A percentile compares a stretch with the other conserved stretches of the same genome.
Conservation (phyloP, 2,797 vertebrate genomes). For the Paguma larvata region DNA sequence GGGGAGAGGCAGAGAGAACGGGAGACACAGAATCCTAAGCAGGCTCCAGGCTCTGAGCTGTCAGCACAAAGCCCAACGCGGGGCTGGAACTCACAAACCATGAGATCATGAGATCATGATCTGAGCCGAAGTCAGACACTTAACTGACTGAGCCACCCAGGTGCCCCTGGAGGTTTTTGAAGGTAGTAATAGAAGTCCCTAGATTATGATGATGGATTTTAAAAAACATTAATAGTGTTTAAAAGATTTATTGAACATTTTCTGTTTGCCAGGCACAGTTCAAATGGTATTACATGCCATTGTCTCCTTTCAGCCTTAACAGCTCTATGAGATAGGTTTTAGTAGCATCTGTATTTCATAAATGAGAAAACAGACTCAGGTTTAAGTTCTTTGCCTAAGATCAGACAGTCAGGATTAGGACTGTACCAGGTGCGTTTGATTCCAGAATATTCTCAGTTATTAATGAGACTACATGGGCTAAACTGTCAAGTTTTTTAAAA, state of each 20-base stretch:
- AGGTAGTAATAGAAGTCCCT: not conserved
- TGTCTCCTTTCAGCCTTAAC: not conserved
- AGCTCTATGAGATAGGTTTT: not conserved
- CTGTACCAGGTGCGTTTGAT: not conserved
- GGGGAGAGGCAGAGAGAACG: too few species aligned
- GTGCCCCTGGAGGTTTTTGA: not conserved
- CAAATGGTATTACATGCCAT: not conserved
- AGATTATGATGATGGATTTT: not conserved
- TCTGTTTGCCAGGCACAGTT: not conserved
- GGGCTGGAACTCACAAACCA: too few species aligned
- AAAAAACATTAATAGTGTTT: not conserved
- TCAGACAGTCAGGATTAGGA: not conserved
- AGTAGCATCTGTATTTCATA: not conserved
- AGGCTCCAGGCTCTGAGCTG: too few species aligned
- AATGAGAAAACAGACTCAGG: not conserved
- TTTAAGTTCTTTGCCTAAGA: not conserved
- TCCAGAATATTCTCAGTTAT: not conserved
- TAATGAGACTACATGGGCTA: not conserved
- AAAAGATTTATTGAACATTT: constrained; percentile 9
- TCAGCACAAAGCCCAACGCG: too few species aligned
- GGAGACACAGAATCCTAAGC: too few species aligned
- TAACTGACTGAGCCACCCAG: too few species aligned
- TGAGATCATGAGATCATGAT: too few species aligned
- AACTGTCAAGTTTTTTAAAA: not conserved
- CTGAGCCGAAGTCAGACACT: too few species aligned